A percentile compares a stretch with the other conserved stretches of the same genome.
These are phyloP conservation scores for Drosophila lowei DNA, from an alignment of 1,140 invertebrate species.

Conservation along the genomic window DNA sequence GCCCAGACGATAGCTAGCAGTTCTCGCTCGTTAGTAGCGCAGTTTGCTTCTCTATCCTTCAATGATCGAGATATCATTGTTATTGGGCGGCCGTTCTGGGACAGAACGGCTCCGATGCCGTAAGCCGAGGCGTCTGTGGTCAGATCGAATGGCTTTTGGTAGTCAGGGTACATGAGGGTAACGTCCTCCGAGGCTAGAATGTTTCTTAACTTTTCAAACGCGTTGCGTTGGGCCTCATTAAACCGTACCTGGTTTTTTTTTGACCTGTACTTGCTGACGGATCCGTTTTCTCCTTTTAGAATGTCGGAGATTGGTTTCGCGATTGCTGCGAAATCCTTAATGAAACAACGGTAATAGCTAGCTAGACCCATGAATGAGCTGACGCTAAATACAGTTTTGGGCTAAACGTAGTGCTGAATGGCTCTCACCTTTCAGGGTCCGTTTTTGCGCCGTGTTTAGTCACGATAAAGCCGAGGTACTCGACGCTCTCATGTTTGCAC, in stretches of 20 bases:
- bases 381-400: too few species aligned
- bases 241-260: constrained; percentile 6
- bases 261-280: constrained; percentile 6
- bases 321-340: constrained; percentile 22
- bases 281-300: constrained; percentile 15
- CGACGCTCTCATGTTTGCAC: too few species aligned
- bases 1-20: too few species aligned
- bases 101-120: too few species aligned
- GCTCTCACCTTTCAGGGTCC: too few species aligned
- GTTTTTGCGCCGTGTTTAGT: too few species aligned
- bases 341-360: constrained; percentile 7
- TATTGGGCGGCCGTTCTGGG: too few species aligned
- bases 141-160: background rate
- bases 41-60: too few species aligned
- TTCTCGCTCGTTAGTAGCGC: too few species aligned
- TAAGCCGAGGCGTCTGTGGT: constrained; percentile 11
- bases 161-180: constrained; percentile 11
- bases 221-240: background rate
- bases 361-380: constrained; percentile 13
- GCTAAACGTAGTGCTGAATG: background rate
- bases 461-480: too few species aligned
- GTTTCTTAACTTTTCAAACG: background rate
- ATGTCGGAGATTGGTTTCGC: constrained; percentile 12
- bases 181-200: background rate
- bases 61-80: too few species aligned